Base-by-base conservation (phyloP, 2,113 vertebrate genomes). In the Equus przewalskii region DNA sequence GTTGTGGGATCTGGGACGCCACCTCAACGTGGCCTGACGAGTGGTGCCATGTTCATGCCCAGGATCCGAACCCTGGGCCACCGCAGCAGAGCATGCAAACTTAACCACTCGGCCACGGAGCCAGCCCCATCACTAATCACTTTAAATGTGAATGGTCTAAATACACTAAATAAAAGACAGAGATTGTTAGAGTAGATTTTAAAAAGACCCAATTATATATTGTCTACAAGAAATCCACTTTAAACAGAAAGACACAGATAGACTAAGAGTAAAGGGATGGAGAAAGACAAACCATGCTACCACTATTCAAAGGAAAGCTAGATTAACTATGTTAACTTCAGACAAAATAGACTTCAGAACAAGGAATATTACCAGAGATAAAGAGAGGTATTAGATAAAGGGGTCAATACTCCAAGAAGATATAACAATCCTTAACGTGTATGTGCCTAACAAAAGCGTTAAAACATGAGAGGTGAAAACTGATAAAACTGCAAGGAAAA, bases 61-160 rank as follows among this genome's bases (percentile, higher is more conserved):
- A 41, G 36, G 36, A 41, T 41, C 36, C 3, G 36, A 41, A 41
- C 36, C 36, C 36, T 41, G 36, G 36, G 36, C 36, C 36, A 41
- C 36, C 36, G 36, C 36, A 41, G 36, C 36, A 41, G 36, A 41
- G 36, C 36, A 41, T 41, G 36, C 36, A 41, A 41, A 41, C 36
- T 41, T 41, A 41, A 41, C 36, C 36, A 41, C 36, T 41, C 36
- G 36, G 36, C 36, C 36, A 41, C 36, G 36, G 36, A 41, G 36
- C 36, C 36, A 41, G 36, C 36, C 36, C 3, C 36, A 76, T 69
- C 44, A 81, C 54, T 16, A 89, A 62, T 70, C 46, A 89, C 62
- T 92, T 89, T 78, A 97, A 82, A 94, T 90, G 8, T 96, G 22
- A 97, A 86, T 87, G 84, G 26, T 76, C 26, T 96, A 97, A 97